Base-by-base conservation (phyloP, 2,797 vertebrate species). In the Myiotriccus ornatus region DNA sequence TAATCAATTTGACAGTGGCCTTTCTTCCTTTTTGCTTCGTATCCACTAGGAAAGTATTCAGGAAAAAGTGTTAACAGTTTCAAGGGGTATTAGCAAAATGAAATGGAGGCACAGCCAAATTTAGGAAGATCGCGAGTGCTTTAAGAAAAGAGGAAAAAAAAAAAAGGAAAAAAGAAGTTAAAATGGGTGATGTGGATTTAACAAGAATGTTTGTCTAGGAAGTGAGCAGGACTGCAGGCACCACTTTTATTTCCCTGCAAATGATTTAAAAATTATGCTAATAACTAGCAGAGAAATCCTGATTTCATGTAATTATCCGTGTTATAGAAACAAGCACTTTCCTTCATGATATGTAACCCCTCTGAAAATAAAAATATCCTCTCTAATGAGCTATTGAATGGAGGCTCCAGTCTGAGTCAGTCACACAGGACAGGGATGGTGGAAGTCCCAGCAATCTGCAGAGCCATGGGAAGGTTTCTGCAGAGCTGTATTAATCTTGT, bases 1-100 rank as follows among this genome's bases (percentile, higher is more conserved):
- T 98, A 98, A 98, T 98, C 98, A 98, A 89, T 97, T 95, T 98
- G 98, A 98, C 98, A 98, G 98, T 97, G 60, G 97, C 97, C 94
- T 98, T 98, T 98, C 97, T 98, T 95, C 84, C 89, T 96, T 97
- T 96, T 94, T 80, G 94, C 97, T 95, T 97, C n/a, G 65, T 76
- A 94, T 95, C 95, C 96, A 97, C 96, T 93, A 96, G 96, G 96
- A 96, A 97, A 96, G 97, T 95, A 97, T 98, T 96, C 97, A 97
- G 95, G 94, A 91, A 95, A 97, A 96, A 97, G 90, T 96, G 92
- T 97, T 97, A 97, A 97, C 95, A 95, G 97, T 97, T 97, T 98
- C 95, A 96, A 97, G 97, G 91, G 94, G 88, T 89, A 92, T 96
- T 97, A 96, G 95, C 88, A 74, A 96, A 65, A 83, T 81, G 95